Percentiles rank a stretch among this genome's conserved stretches.
Conservation (phyloP, 2,113 vertebrate genomes). For the Syrmaticus mikado region DNA sequence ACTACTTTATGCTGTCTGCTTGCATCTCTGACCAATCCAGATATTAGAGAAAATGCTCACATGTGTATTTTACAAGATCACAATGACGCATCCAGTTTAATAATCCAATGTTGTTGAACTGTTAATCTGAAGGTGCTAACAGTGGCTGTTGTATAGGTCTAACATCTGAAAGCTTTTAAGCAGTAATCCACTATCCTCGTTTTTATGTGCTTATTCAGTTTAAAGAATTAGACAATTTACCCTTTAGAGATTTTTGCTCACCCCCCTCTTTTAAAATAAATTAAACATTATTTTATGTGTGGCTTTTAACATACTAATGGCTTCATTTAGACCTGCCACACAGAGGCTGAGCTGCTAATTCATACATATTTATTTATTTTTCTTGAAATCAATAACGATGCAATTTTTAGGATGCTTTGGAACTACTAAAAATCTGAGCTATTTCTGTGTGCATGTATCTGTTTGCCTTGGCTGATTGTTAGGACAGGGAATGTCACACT, state of each 20-base stretch:
- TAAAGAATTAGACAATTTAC: conserved; percentile 53
- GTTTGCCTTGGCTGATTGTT: conserved; percentile 40
- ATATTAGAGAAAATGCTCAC: conserved; percentile 30
- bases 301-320: conserved; percentile 61
- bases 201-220: conserved; percentile 50
- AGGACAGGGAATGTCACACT: conserved; percentile 24
- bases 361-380: conserved; percentile 40
- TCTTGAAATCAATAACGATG: not conserved
- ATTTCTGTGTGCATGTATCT: not conserved
- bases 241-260: not conserved
- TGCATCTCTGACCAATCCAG: conserved; percentile 18
- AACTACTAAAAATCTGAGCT: not conserved
- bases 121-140: conserved; percentile 41
- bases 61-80: conserved; percentile 47
- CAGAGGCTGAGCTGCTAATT: conserved; percentile 11
- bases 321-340: conserved; percentile 46
- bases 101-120: conserved; percentile 60
- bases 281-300: conserved; percentile 66
- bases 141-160: not conserved
- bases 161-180: conserved; percentile 35
- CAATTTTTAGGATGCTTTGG: not conserved
- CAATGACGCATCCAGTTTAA: conserved; percentile 40
- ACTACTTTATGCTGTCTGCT: not conserved
- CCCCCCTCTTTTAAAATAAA: too few species aligned
- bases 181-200: conserved; percentile 4